A percentile compares a stretch with the other conserved stretches of the same genome.
These are phyloP conservation scores for Hypocryptadius cinnamomeus DNA, from an alignment of 2,113 vertebrate genomes.

Conservation along the genomic window DNA sequence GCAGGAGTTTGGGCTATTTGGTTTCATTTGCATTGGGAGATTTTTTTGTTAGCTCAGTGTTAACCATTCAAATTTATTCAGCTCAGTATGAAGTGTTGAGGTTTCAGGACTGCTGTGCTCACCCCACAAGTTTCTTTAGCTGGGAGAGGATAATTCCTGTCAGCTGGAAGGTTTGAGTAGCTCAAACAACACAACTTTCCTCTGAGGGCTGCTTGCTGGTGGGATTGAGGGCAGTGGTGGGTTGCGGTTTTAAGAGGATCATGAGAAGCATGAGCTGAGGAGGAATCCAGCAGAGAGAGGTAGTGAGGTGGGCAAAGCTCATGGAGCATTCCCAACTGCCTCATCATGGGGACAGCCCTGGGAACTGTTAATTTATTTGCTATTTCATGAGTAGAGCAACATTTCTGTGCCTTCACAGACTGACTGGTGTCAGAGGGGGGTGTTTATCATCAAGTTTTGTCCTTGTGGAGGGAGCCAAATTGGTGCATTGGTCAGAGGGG, in stretches of 20 bases:
- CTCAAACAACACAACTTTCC: not conserved
- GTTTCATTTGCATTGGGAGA: not conserved
- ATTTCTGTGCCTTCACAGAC: not conserved
- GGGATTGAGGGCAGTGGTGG: not conserved
- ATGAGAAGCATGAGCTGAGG: not conserved
- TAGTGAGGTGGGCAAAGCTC: not conserved
- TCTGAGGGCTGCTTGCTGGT: not conserved
- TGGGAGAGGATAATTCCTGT: not conserved
- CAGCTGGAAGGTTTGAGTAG: not conserved
- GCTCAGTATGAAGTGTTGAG: not conserved
- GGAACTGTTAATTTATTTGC: not conserved
- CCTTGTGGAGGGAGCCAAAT: not conserved
- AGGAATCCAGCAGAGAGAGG: not conserved
- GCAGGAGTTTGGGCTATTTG: not conserved
- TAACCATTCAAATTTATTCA: not conserved
- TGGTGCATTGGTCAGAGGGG: not conserved
- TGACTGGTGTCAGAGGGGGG: not conserved
- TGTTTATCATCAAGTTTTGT: not conserved
- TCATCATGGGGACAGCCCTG: not conserved
- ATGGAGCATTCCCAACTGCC: not conserved
- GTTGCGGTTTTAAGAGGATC: not conserved
- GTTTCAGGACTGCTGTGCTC: not conserved
- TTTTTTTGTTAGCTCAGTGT: not conserved
- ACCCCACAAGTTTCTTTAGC: fast-evolving
- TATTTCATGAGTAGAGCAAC: not conserved